Evolutionary conservation across 1,140 invertebrate species (phyloP).

Genomic region (Helicoverpa armigera): DNA sequence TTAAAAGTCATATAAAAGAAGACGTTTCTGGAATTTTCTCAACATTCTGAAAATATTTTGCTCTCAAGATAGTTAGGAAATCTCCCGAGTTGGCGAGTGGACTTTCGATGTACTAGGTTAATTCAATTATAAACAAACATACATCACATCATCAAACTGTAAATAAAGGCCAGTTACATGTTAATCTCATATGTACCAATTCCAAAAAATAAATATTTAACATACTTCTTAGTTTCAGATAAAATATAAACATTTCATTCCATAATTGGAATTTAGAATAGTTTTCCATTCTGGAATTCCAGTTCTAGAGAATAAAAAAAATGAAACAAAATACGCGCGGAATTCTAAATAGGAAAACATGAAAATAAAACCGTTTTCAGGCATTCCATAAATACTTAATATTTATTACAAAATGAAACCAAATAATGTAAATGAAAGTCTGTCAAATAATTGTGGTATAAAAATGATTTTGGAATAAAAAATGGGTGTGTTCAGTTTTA

Average conservation of each 20-base stretch:
- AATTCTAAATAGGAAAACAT: neutral
- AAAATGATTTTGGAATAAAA: neutral
- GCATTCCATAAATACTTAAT: constrained; percentile 47
- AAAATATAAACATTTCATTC: constrained; percentile 34
- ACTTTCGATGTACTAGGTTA: constrained; percentile 26
- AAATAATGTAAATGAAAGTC: constrained; percentile 31
- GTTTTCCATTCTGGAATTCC: constrained; percentile 44
- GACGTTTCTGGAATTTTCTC: constrained; percentile 21
- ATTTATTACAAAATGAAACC: constrained; percentile 34
- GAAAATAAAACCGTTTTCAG: constrained; percentile 20
- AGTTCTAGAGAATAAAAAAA: constrained; percentile 16
- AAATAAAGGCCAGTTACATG: constrained; percentile 46
- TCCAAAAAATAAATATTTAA: constrained; percentile 31
- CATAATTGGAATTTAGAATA: constrained; percentile 7
- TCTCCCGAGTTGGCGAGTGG: neutral
- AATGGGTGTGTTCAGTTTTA: neutral
- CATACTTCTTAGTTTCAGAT: constrained; percentile 33
- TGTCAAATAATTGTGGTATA: neutral
- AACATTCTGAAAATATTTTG: constrained; percentile 9
- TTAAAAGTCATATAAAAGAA: neutral
- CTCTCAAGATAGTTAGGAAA: neutral
- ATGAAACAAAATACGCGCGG: neutral
- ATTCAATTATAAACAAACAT: constrained; percentile 13
- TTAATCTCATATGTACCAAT: constrained; percentile 35
- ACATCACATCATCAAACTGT: constrained; percentile 44